phyloP scores from a whole-genome alignment of 2,113 vertebrate genomes.

The Chaetodon auriga region DNA sequence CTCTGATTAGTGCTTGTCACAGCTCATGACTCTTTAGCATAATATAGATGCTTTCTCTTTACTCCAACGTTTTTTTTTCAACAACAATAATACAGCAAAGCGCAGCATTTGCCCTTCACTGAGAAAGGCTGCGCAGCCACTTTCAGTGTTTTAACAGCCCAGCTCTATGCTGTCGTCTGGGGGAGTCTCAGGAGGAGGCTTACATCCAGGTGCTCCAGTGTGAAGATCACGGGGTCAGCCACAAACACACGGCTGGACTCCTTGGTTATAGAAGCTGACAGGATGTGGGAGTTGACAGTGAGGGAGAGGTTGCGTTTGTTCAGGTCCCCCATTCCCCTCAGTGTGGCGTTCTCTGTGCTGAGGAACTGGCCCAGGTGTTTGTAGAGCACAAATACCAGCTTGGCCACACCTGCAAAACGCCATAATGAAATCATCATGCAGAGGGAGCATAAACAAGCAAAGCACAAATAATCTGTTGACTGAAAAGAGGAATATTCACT shows the following conservation, averaged over 20 bases:
- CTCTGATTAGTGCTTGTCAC: conserved; percentile 8
- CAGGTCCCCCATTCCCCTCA: conserved; percentile 89
- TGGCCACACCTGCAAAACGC: conserved; percentile 89
- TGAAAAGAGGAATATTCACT: not conserved
- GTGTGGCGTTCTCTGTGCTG: conserved; percentile 95
- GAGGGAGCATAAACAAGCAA: not conserved
- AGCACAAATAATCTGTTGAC: not conserved
- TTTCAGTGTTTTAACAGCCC: conserved; percentile 20
- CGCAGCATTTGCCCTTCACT: not conserved
- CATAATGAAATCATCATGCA: conserved; percentile 41
- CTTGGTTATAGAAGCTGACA: conserved; percentile 98
- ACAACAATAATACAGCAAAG: conserved; percentile 19
- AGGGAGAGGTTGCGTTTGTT: conserved; percentile 92
- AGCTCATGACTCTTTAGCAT: not conserved
- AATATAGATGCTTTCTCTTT: conserved; percentile 18
- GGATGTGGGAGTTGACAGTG: conserved; percentile 97
- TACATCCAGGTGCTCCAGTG: conserved; percentile 97
- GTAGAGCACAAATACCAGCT: conserved; percentile 98
- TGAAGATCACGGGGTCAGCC: conserved; percentile 96
- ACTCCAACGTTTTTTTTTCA: not conserved
- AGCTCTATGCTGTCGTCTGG: conserved; percentile 14
- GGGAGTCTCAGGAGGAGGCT: conserved; percentile 78
- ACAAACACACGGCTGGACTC: conserved; percentile 97
- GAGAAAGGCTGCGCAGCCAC: conserved; percentile 29
- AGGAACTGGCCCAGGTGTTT: conserved; percentile 97